Evolutionary conservation across 2,113 vertebrate genomes (phyloP).

Genomic region (Paratilapia polleni): DNA sequence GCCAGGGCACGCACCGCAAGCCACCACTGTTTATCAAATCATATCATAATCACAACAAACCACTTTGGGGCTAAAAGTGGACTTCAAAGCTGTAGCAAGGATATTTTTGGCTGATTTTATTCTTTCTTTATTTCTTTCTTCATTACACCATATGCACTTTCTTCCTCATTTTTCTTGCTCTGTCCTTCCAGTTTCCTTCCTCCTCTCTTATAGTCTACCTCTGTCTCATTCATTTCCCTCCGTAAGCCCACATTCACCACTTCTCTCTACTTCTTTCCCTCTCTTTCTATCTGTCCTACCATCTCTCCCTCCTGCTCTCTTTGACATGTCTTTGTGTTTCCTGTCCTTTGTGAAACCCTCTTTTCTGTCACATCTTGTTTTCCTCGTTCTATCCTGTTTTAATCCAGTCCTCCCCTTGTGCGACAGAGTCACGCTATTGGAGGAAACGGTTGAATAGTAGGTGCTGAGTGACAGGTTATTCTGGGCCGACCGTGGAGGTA

Average conservation of each 20-base stretch:
- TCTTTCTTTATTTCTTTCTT: conserved; percentile 14
- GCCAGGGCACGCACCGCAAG: conserved; percentile 11
- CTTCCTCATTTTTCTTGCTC: neutral
- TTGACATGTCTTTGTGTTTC: conserved; percentile 73
- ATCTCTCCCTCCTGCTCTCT: conserved; percentile 55
- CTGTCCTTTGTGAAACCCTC: conserved; percentile 73
- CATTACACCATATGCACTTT: conserved; percentile 13
- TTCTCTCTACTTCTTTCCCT: conserved; percentile 11
- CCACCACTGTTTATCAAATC: conserved; percentile 52
- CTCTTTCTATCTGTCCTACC: conserved; percentile 48
- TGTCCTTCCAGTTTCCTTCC: conserved; percentile 13
- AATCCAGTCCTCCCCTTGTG: conserved; percentile 39
- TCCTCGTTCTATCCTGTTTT: conserved; percentile 78
- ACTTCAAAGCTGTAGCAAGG: conserved; percentile 51
- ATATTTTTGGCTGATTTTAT: conserved; percentile 27
- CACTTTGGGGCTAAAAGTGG: conserved; percentile 43
- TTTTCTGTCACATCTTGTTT: conserved; percentile 79
- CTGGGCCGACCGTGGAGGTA: conserved; percentile 62
- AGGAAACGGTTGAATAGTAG: conserved; percentile 73
- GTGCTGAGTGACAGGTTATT: conserved; percentile 79
- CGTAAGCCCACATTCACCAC: conserved; percentile 1
- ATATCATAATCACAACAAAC: conserved; percentile 57
- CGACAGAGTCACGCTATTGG: conserved; percentile 76
- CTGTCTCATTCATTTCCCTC: conserved; percentile 21
- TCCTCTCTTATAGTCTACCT: conserved; percentile 1